These are phyloP conservation scores for Cantharis rustica DNA, from an alignment of 2,888 invertebrate species.

Conservation along the genomic window DNA sequence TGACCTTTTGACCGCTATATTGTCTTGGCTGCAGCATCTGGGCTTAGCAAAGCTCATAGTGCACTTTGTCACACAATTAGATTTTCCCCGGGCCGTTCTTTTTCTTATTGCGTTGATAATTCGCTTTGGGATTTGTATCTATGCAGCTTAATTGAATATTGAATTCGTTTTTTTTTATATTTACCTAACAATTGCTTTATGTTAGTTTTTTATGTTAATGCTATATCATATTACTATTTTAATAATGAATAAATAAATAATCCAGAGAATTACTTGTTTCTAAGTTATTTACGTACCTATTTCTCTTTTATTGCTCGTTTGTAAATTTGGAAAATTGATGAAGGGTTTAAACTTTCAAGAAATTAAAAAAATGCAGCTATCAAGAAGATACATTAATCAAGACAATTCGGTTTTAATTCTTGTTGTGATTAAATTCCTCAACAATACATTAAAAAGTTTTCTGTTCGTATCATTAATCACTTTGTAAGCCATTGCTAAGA, in stretches of 20 bases:
- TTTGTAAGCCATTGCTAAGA: conserved; percentile 10
- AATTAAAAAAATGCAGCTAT: neutral
- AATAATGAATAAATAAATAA: neutral
- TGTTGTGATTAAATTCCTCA: conserved; percentile 19
- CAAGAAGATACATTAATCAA: conserved; percentile 16
- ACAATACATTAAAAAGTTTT: conserved; percentile 22
- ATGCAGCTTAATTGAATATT: conserved; percentile 1
- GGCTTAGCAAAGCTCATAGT: conserved; percentile 39
- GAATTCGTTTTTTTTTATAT: neutral
- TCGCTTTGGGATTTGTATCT: conserved; percentile 6
- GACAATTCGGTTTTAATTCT: conserved; percentile 22
- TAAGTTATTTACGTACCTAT: neutral
- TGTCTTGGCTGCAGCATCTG: conserved; percentile 39
- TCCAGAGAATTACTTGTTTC: neutral
- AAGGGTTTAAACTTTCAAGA: neutral
- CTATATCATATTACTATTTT: neutral
- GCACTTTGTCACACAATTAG: conserved; percentile 29
- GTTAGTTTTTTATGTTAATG: neutral
- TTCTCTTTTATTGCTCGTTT: neutral
- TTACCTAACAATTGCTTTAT: neutral
- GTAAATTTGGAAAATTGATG: neutral
- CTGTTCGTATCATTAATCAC: conserved; percentile 22
- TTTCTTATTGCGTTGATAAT: conserved; percentile 11
- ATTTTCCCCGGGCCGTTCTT: conserved; percentile 22
- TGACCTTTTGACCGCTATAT: conserved; percentile 42